Evolutionary conservation across 2,113 vertebrate species (phyloP).

Genomic region (Equus przewalskii): DNA sequence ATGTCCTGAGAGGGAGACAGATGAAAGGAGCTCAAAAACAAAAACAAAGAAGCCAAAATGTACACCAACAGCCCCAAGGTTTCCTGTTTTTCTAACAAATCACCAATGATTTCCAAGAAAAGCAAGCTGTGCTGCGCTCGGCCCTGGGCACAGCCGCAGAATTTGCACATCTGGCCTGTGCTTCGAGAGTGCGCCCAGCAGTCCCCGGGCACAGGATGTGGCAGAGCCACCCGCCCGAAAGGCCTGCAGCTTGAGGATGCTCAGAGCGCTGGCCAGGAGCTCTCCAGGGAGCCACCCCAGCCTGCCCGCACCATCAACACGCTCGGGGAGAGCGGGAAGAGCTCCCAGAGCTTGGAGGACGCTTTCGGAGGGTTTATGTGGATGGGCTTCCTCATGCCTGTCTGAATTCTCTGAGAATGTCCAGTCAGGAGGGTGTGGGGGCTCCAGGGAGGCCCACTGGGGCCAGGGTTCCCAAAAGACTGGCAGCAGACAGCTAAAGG

Average conservation of each 20-base stretch:
- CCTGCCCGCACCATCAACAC: not conserved
- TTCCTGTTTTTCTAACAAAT: slow-evolving; percentile 87
- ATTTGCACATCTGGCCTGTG: slow-evolving; percentile 84
- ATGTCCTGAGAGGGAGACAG: not conserved
- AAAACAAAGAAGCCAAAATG: slow-evolving; percentile 78
- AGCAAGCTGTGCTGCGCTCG: slow-evolving; percentile 40
- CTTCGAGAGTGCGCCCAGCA: slow-evolving; percentile 66
- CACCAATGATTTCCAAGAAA: slow-evolving; percentile 84
- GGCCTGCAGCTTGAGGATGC: not conserved
- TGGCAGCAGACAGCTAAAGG: not conserved
- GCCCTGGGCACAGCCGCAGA: slow-evolving; percentile 75
- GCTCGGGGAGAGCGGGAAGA: not conserved
- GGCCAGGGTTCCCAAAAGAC: not conserved
- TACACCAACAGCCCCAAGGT: slow-evolving; percentile 71
- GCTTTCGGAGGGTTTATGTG: fast-evolving
- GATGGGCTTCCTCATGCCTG: not conserved
- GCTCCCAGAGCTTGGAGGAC: not conserved
- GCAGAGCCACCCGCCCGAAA: not conserved
- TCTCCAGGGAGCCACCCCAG: not conserved
- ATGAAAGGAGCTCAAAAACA: slow-evolving; percentile 75
- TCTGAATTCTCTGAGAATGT: slow-evolving; percentile 33
- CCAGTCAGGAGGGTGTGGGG: not conserved
- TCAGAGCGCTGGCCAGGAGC: not conserved
- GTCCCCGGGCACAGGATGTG: slow-evolving; percentile 73
- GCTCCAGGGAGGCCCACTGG: not conserved